Base-by-base conservation (phyloP, 2,888 invertebrate species). In the Aplocera efformata region DNA sequence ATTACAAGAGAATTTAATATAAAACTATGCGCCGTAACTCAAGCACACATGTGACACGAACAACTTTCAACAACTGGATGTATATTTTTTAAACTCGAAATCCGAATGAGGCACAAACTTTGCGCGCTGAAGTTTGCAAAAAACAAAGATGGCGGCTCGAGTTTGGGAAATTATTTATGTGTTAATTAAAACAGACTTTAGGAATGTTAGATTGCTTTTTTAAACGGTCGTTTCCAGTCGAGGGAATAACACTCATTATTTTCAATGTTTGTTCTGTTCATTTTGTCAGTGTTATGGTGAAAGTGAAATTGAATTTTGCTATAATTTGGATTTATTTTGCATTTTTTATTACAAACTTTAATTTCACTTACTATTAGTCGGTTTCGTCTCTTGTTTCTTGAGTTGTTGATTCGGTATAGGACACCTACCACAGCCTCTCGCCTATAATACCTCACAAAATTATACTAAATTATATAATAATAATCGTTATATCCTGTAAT, bases 21-120 rank as follows among this genome's bases (percentile, higher is more conserved):
- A 38, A 46, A 47, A 42, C 38, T 42, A 42, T 42, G 22, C 45
- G 23, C 45, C n/a, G 33, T 45, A 45, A 45, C 40, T 45, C 45
- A 36, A 7, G 35, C 29, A 29, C 33, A 42, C 32, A 33, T 45
- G 40, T 32, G 44, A 34, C 32, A 26, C 31, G 17, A 20, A 42
- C 24, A 31, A 42, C 42, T 42, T 34, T 24, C 32, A 27, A 27
- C 39, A 32, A 13, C 32, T 29, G 32, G 8, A 22, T 40, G 13
- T 32, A n/a, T 17, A 35, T 44, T 45, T 44, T 44, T 36, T 36
- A n/a, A 40, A 39, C 31, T 13, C 27, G 22, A 32, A 40, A 30
- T 37, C 26, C 32, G 32, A 17, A 32, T 35, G 41, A 31, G 7
- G 32, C 7, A 6, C 17, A 17, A 37, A 32, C 7, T 44, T 30